Base-by-base conservation (phyloP, 2,888 invertebrate genomes). In the Microdon myrmicae region DNA sequence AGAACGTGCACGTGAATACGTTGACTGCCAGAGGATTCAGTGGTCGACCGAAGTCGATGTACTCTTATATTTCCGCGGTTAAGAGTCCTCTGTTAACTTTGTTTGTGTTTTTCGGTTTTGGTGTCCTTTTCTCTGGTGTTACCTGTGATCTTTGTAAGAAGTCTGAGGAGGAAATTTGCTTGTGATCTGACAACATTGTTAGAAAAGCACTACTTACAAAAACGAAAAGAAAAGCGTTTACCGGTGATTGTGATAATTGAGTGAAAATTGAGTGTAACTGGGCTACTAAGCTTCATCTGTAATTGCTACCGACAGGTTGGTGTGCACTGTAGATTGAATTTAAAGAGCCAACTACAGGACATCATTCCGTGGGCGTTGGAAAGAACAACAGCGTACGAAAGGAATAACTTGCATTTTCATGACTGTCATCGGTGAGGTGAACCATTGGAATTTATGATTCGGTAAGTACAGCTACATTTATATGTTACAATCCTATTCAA, bases 231-330 rank as follows among this genome's bases (percentile, higher is more conserved):
- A 47, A 23, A 29, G 43, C 29, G 34, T 29, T 26, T 31, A 25
- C 26, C 17, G 32, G 23, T 45, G 29, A 43, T 51, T 25, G 43
- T 16, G 20, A 49, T 61, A 61, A 61, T 61, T 61, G 49, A 64
- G 51, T 58, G 51, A 29, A 34, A 43, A 51, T 51, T 51, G 51
- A 64, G 58, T 58, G 58, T 22, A 53, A 64, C 35, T 16, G 31
- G 13, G 32, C 51, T 56, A 64, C 43, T 38, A 41, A 31, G 22
- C 47, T 37, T 32, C 38, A 32, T 38, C n/a, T n/a, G n/a, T n/a
- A n/a, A n/a, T n/a, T n/a, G n/a, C n/a, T n/a, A n/a, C n/a, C n/a
- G n/a, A n/a, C n/a, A n/a, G n/a, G 37, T n/a, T 32, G 29, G 10
- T 26, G 4, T 7, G 12, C 9, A 17, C 34, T 35, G 31, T 49